These are phyloP conservation scores for Entelurus aequoreus DNA, from an alignment of 2,113 vertebrate species.

Conservation along the genomic window DNA sequence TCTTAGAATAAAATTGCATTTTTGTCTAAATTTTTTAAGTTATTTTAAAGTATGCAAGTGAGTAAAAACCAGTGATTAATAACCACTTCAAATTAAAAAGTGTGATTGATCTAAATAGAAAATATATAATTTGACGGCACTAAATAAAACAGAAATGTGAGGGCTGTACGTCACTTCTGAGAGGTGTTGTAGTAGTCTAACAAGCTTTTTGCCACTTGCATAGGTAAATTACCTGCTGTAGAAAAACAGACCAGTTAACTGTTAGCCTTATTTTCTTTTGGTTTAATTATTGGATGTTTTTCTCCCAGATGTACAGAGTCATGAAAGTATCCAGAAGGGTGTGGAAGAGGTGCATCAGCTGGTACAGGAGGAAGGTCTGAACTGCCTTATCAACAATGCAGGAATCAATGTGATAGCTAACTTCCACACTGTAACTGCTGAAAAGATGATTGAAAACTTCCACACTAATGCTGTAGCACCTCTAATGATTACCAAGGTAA, in stretches of 20 bases:
- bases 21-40: too few species aligned
- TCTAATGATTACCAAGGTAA: conserved; percentile 77
- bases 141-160: too few species aligned
- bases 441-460: conserved; percentile 76
- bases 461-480: conserved; percentile 73
- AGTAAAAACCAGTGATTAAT: too few species aligned
- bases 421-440: conserved; percentile 69
- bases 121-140: too few species aligned
- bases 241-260: background rate
- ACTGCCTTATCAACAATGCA: conserved; percentile 80
- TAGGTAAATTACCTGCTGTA: too few species aligned
- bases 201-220: too few species aligned
- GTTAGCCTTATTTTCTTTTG: background rate
- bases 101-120: too few species aligned
- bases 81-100: too few species aligned
- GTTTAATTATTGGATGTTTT: background rate
- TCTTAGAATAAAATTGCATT: too few species aligned
- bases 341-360: conserved; percentile 68
- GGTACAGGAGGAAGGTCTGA: conserved; percentile 70
- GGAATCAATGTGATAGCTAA: conserved; percentile 67
- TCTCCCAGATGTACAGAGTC: conserved; percentile 51
- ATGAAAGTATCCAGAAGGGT: conserved; percentile 71
- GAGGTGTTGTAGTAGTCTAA: too few species aligned
- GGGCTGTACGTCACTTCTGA: too few species aligned
- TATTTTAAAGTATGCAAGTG: too few species aligned